Base-by-base conservation (phyloP, 1,140 invertebrate species). In the Andricus grossulariae region DNA sequence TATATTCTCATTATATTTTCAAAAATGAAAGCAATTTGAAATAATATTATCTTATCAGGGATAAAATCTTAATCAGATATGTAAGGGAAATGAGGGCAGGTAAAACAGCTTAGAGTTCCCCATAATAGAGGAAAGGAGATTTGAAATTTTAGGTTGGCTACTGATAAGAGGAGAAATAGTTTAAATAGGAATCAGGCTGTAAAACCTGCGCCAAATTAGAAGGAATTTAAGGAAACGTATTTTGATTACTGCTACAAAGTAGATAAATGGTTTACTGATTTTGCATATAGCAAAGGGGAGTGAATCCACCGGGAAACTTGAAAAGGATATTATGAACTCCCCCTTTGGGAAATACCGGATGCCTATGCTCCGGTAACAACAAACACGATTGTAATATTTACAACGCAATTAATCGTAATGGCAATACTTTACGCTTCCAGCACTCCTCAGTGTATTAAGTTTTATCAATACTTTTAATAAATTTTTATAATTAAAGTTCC, bases 331-430 rank as follows among this genome's bases (percentile, higher is more conserved):
- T 32, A 39, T 16, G 21, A 60, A 60, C 21, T 21, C 21, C 57
- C 21, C 57, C 21, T 60, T 60, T 60, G 57, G 57, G 57, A 32
- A 60, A 60, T 60, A 60, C 57, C 19, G 57, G 57, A 60, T 39
- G 25, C 21, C 21, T 60, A 25, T 39, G 21, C 12, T 60, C 12
- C 25, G 13, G 57, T 60, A 15, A 19, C 25, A 60, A 60, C 57
- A 60, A 60, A 60, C 57, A 13, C 21, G 57, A 15, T 60, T 60
- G 57, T 60, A 60, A 60, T 60, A 60, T 60, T 60, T 60, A 60
- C 21, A 60, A 60, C 21, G 57, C 57, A 60, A 60, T 60, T 60
- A 60, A 60, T 60, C 21, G 21, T 60, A 60, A 60, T 39, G 16
- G 57, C 19, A 32, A 60, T 60, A 32, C 57, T 55, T 55, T 19